Percentiles rank a stretch among this genome's conserved stretches.
phyloP scores from a whole-genome alignment of 2,113 vertebrate species.

The Podilymbus podiceps region DNA sequence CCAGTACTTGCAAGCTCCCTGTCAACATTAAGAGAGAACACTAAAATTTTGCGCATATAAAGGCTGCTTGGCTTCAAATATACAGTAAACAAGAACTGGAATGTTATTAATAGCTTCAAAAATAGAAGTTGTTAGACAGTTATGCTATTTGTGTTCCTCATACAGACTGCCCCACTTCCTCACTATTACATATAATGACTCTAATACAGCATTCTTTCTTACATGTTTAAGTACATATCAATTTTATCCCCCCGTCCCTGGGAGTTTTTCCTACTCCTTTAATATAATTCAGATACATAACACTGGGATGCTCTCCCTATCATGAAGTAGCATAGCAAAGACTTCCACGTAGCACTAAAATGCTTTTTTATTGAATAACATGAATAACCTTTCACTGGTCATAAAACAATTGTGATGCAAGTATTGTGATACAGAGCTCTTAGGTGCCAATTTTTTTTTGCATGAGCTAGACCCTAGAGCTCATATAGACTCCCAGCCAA shows the following conservation, averaged over 20 bases:
- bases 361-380: no score
- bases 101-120: not conserved
- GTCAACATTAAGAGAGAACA: not conserved
- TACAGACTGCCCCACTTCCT: not conserved
- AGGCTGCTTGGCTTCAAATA: not conserved
- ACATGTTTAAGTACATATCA: accelerated
- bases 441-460: not conserved
- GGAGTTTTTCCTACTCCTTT: not conserved
- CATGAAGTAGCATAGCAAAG: not conserved
- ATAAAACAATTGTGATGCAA: not conserved
- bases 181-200: not conserved
- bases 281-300: not conserved
- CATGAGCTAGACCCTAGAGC: not conserved
- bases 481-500: not conserved
- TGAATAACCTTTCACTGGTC: not conserved
- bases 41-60: not conserved
- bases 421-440: not conserved
- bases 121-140: conserved; percentile 1
- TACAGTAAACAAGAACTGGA: not conserved
- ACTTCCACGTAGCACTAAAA: not conserved
- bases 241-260: not conserved
- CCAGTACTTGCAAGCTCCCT: not conserved
- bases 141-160: not conserved
- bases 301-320: not conserved
- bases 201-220: not conserved